Evolutionary conservation across 2,113 vertebrate species (phyloP), one percentile per base, ranked within the genome.

Genomic region (Leucopsar rothschildi): DNA sequence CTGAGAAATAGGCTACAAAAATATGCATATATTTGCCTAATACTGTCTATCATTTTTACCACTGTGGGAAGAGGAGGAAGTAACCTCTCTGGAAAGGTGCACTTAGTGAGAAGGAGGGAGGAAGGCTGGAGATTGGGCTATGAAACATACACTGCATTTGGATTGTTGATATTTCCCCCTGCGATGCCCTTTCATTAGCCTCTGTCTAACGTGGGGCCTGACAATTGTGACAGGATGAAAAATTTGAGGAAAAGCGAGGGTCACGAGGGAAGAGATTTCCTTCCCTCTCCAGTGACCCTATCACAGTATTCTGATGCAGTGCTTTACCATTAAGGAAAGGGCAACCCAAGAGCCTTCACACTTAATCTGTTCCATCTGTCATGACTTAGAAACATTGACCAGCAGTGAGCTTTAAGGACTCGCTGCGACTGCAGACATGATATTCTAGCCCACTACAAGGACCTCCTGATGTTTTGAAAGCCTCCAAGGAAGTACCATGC

Each of bases 331-430:
- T 96, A 97, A 96, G 93, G 90, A 95, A 97, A 97, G 94, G 96
- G 93, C 95, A 98, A 97, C 97, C 97, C 86, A 94, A 95, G 90
- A 96, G 94, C 90, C 95, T 98, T 98, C 96, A 95, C 90, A 97
- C 94, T 97, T 97, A 98, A 97, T 98, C 96, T 97, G 88, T 85
- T 97, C 98, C 98, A 98, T 98, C 97, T 98, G 97, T 98, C 97
- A 97, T 86, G 80, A 94, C 97, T 96, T 97, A 97, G 89, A 97
- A 97, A 95, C 95, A 96, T 73, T 98, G 97, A 98, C 95, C 97
- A 95, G 86, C 79, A 91, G 70, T 69, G 86, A 96, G 90, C 96
- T 81, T 92, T 93, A 94, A 95, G 92, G 95, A 96, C 88, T 92
- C 61, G 2, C 81, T 66, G 79, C 8, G 33, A 93, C 66, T 86